Conservation (phyloP, 1,140 invertebrate species). For the Tribolium madens region DNA sequence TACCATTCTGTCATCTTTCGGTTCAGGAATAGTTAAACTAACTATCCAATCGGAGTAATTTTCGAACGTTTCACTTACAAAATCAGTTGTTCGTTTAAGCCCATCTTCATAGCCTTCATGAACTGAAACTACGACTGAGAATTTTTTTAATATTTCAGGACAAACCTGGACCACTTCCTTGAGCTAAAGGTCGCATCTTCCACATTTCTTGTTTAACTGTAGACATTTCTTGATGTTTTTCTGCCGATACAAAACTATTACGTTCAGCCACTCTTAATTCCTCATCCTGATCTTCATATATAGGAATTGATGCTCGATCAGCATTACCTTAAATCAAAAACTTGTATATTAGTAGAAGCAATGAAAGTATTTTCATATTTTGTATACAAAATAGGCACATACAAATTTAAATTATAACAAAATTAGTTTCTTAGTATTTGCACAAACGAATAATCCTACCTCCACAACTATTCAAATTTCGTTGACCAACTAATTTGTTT, state of each 20-base stretch:
- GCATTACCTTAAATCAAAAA: neutral
- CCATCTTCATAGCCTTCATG: constrained; percentile 69
- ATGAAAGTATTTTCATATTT: too few species aligned
- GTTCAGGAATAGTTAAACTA: constrained; percentile 70
- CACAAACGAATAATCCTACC: too few species aligned
- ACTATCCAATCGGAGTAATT: constrained; percentile 69
- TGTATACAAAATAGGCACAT: too few species aligned
- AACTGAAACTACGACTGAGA: constrained; percentile 63
- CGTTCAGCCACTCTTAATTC: neutral
- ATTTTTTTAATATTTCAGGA: neutral
- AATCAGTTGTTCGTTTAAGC: constrained; percentile 44
- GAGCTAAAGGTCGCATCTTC: neutral
- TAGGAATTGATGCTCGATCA: neutral
- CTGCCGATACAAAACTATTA: neutral
- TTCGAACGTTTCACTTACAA: constrained; percentile 67
- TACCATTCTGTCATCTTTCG: constrained; percentile 70
- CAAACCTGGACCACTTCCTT: constrained; percentile 15
- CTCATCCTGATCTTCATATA: neutral
- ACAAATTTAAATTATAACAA: too few species aligned
- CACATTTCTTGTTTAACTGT: too few species aligned
- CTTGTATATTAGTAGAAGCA: too few species aligned
- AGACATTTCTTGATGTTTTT: neutral
- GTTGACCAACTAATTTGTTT: constrained; percentile 46
- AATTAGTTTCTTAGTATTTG: too few species aligned
- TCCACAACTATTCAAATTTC: constrained; percentile 4